Evolutionary conservation across 2,113 vertebrate genomes (phyloP).

Genomic region (Caloenas nicobarica): DNA sequence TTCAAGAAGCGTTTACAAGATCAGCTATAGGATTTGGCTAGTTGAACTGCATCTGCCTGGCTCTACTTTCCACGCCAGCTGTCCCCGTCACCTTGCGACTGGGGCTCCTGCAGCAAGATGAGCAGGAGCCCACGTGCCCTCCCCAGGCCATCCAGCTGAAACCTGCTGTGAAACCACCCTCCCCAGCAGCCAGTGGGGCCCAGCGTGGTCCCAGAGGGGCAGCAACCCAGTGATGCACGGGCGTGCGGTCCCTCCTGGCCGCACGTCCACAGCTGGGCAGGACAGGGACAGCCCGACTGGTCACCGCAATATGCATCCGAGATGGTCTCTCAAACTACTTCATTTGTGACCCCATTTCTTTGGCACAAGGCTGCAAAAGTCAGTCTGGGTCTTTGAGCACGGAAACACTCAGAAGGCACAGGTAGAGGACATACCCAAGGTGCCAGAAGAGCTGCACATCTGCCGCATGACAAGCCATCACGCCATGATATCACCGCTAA

Average conservation of each 20-base stretch:
- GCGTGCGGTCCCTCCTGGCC: neutral
- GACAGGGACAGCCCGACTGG: neutral
- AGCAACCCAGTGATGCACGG: neutral
- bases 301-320: neutral
- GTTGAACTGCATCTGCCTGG: neutral
- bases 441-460: neutral
- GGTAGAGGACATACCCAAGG: neutral
- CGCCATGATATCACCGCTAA: neutral
- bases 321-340: neutral
- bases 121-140: neutral
- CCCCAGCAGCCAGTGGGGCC: neutral
- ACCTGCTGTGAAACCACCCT: neutral
- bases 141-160: neutral
- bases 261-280: neutral
- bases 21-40: neutral
- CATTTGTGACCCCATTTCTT: neutral
- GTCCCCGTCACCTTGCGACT: neutral
- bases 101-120: neutral
- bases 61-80: neutral
- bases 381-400: neutral
- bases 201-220: neutral
- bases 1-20: neutral
- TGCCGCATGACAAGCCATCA: neutral
- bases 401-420: neutral
- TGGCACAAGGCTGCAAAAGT: neutral